Evolutionary conservation across 2,888 invertebrate species (phyloP), one percentile per base, ranked within the genome.

Genomic region (Xestoiulus laeticollis): DNA sequence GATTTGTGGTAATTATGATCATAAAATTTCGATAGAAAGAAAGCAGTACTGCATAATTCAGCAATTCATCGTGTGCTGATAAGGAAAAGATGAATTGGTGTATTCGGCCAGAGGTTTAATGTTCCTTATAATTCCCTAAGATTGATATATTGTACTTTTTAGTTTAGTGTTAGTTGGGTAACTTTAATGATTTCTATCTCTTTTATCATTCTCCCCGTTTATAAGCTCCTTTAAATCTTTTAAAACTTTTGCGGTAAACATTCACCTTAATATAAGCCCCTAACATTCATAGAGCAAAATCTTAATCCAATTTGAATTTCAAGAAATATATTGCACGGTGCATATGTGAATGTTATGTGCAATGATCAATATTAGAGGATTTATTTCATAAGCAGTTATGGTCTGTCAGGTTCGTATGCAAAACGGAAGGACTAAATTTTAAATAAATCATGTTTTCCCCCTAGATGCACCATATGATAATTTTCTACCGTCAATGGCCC

Each of bases 1-100:
- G 68, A 68, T 68, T 68, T 68, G 68, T 68, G 68, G 26, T 68
- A 68, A 68, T 68, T 68, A 68, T 68, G 68, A 68, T 68, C 68
- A 68, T 68, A 68, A 68, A 68, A 68, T 68, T 68, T 68, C 26
- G 12, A 68, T 68, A 26, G 22, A 22, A 26, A 68, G 68, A 12
- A 38, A 68, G 68, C 68, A n/a, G 68, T 26, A 26, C 68, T 68
- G 68, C 68, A 68, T 68, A 68, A 68, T 68, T 68, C 26, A 10
- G 68, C 68, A 26, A 68, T 68, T 26, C 68, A 68, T 68, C 26
- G 68, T 68, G 26, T 6, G 68, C 68, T 68, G 68, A 68, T 68
- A 68, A 68, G 5, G 68, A 22, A 68, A 26, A 68, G 68, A 68
- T 68, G 68, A 68, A 68, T 68, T 26, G 68, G 22, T 68, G 68